Evolutionary conservation across 2,797 vertebrate species (phyloP).

Genomic region (Manis crassicaudata): DNA sequence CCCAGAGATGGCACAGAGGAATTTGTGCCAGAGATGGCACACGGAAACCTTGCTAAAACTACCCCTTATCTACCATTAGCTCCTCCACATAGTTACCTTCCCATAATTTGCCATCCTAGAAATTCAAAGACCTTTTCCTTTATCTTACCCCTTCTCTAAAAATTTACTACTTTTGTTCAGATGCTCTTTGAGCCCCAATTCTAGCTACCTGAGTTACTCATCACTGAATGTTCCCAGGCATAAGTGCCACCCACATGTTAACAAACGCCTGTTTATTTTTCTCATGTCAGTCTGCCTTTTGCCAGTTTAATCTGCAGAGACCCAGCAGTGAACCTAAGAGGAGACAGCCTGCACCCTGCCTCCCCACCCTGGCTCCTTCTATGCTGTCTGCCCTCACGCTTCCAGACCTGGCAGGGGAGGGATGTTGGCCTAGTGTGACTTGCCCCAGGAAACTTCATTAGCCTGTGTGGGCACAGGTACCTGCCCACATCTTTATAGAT

Average conservation of each 20-base stretch:
- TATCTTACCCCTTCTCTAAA: neutral
- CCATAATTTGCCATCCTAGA: neutral
- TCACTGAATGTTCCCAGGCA: neutral
- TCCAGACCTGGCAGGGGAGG: neutral
- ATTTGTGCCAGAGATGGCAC: neutral
- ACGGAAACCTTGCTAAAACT: neutral
- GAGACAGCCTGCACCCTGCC: neutral
- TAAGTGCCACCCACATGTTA: accelerated
- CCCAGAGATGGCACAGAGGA: neutral
- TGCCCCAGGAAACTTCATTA: neutral
- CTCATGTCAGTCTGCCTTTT: neutral
- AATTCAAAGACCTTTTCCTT: neutral
- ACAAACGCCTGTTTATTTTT: neutral
- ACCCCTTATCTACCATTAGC: neutral
- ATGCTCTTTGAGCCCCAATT: neutral
- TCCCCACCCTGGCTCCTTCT: neutral
- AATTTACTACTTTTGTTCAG: neutral
- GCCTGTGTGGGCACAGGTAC: neutral
- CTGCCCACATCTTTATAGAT: neutral
- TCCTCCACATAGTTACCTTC: neutral
- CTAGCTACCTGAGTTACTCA: neutral
- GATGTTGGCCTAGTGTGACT: no score
- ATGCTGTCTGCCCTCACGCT: neutral
- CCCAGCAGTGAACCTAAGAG: neutral
- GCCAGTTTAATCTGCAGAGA: neutral